These are phyloP conservation scores for Cephus rjabovi DNA, from an alignment of 2,888 invertebrate species.

Conservation along the genomic window DNA sequence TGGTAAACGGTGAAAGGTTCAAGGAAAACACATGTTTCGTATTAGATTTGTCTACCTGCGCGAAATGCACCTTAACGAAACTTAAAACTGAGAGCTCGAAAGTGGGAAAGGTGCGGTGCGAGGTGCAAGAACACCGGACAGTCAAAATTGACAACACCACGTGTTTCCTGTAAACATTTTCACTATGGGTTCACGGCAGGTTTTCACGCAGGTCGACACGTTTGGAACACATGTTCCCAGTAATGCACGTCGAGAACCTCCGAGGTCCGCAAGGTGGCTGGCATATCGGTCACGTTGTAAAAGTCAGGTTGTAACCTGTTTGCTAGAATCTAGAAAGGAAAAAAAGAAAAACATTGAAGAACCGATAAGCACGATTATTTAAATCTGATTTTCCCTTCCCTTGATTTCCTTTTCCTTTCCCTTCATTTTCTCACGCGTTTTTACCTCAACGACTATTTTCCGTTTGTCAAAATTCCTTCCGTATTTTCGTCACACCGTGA, in stretches of 20 bases:
- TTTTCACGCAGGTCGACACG: background rate
- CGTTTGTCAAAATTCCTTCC: background rate
- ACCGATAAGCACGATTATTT: background rate
- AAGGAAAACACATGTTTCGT: constrained; percentile 51
- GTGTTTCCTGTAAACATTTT: background rate
- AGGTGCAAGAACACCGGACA: background rate
- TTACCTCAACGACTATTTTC: background rate
- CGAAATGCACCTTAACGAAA: constrained; percentile 13
- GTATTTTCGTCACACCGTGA: background rate
- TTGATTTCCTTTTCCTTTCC: no score
- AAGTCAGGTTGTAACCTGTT: constrained; percentile 31
- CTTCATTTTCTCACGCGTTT: background rate
- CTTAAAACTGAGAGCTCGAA: background rate
- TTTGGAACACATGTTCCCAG: constrained; percentile 26
- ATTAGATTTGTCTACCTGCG: constrained; percentile 53
- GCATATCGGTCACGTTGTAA: constrained; percentile 34
- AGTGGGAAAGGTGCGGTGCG: background rate
- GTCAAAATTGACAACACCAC: background rate
- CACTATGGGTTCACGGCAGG: background rate
- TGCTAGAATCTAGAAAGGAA: background rate
- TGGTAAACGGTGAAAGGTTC: background rate
- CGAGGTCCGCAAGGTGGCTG: constrained; percentile 19
- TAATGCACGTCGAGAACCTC: constrained; percentile 28
- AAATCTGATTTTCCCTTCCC: background rate
- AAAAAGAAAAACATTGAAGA: background rate